Conservation (phyloP, 37 sponge, comb jelly and placozoan species). For the Chondrosia reniformis region DNA sequence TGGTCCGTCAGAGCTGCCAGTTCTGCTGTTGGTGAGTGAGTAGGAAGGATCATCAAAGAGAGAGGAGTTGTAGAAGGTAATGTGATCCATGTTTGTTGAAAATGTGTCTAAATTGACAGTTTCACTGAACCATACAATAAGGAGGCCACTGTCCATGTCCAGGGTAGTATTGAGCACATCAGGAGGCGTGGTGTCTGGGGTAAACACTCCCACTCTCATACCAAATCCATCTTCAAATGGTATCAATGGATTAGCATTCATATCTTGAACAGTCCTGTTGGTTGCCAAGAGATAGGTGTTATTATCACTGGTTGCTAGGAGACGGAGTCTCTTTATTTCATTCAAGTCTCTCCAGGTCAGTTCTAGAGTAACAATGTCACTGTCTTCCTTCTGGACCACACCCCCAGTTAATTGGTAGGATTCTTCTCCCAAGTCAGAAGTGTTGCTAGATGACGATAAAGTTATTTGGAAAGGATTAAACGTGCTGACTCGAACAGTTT, state of each 20-base stretch:
- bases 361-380: conserved; percentile 48
- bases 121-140: conserved; percentile 68
- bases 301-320: conserved; percentile 50
- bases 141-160: conserved; percentile 55
- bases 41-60: conserved; percentile 47
- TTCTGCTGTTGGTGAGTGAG: conserved; percentile 49
- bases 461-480: conserved; percentile 48
- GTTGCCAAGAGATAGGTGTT: conserved; percentile 63
- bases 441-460: conserved; percentile 31
- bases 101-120: conserved; percentile 70
- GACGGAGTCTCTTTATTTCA: conserved; percentile 68
- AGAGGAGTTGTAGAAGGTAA: conserved; percentile 67
- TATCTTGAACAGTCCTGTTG: conserved; percentile 47
- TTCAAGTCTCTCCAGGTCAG: conserved; percentile 78
- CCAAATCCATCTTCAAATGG: conserved; percentile 44
- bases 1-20: conserved; percentile 55
- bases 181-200: conserved; percentile 74
- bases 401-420: conserved; percentile 74
- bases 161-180: conserved; percentile 52
- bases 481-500: conserved; percentile 74
- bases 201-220: conserved; percentile 30
- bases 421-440: conserved; percentile 13
- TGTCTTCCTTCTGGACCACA: conserved; percentile 48
- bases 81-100: conserved; percentile 17
- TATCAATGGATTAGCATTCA: conserved; percentile 66